Evolutionary conservation across 37 sponge, comb jelly and placozoan genomes (phyloP).

Genomic region (Hexactinellida sp.): DNA sequence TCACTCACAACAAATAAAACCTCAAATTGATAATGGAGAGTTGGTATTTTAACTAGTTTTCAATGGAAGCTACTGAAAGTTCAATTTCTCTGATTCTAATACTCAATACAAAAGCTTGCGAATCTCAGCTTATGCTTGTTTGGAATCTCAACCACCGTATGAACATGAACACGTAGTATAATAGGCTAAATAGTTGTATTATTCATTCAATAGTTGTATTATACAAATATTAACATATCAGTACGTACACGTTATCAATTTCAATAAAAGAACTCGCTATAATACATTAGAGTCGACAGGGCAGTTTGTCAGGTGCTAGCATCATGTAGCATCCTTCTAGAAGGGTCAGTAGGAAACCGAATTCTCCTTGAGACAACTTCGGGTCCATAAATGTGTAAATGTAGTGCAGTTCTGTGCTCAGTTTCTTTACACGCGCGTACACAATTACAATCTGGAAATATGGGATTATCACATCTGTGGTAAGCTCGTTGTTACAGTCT

Average conservation of each 20-base stretch:
- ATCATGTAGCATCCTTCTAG: constrained; percentile 13
- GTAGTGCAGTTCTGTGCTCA: constrained; percentile 15
- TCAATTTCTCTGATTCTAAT: too few species aligned
- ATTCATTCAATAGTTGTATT: too few species aligned
- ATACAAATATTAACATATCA: too few species aligned
- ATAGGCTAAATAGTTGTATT: too few species aligned
- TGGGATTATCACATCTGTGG: background rate
- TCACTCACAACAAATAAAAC: too few species aligned
- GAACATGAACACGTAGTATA: too few species aligned
- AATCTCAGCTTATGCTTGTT: too few species aligned
- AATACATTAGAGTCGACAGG: background rate
- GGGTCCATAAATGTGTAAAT: constrained; percentile 12
- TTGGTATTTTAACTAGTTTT: too few species aligned
- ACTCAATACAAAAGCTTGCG: too few species aligned
- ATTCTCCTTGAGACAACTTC: background rate
- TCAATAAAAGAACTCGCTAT: background rate
- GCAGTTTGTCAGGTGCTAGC: background rate
- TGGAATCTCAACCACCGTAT: too few species aligned
- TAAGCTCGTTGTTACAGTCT: background rate
- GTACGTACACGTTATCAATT: background rate
- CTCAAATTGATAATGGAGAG: too few species aligned
- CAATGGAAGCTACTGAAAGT: too few species aligned
- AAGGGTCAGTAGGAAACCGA: constrained; percentile 2
- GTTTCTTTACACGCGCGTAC: background rate
- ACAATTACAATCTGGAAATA: constrained; percentile 3